Base-by-base conservation (phyloP, 2,113 vertebrate genomes). In the Tachycineta bicolor region DNA sequence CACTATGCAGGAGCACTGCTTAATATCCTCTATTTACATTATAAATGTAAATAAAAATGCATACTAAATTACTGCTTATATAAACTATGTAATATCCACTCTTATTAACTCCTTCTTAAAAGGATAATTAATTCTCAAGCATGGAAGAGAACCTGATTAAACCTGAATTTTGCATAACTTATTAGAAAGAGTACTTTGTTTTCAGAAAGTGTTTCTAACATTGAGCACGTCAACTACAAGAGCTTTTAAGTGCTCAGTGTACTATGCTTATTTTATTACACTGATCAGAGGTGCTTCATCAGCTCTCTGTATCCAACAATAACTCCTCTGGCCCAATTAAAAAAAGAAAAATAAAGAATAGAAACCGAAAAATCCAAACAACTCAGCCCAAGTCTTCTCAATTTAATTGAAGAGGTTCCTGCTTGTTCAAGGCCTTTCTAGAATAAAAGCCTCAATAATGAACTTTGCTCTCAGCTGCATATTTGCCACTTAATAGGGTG, bases 31-130 rank as follows among this genome's bases (percentile, higher is more conserved):
- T 87, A 63, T 94, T 96, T 95, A 91, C 41, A 41, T 64, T 78
- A 71, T 16, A 80, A 86, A 92, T 43, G 26, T 88, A 92, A 96
- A 95, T 52, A 92, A 44, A 91, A 94, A 83, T 89, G 64, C 67
- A 93, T 26, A 47, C 23, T 87, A 90, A 95, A 95, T 95, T 93
- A 60, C 52, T 96, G 95, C 64, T 95, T 93, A 83, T 86, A 89
- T 94, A 92, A 97, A 92, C 83, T 74, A 44, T 77, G 56, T 70
- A 92, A 92, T 59, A 95, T 15, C 47, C 52, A 78, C 68, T 87
- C 69, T 73, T 79, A 89, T 63, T 92, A 94, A 92, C 68, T 67
- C 53, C 83, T 95, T 47, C 67, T 95, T 89, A 92, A 87, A 90
- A 80, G 59, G 39, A 75, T 93, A 93, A 97, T 92, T 93, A 89